Percentiles rank a stretch among this genome's conserved stretches.
phyloP scores from a whole-genome alignment of 2,113 vertebrate genomes.

The Lagopus leucura region DNA sequence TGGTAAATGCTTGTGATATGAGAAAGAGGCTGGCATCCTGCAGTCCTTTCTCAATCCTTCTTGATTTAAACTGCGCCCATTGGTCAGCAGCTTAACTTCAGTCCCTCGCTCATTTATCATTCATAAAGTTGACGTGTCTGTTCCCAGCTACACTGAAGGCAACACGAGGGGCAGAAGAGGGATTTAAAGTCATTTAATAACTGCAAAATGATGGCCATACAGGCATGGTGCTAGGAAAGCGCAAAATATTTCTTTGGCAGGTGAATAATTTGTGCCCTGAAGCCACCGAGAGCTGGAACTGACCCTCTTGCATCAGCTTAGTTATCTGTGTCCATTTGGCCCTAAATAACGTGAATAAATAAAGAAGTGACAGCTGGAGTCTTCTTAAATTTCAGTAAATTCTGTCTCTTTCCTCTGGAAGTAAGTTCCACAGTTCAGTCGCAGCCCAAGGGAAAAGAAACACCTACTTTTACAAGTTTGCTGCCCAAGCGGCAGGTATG shows the following conservation, averaged over 20 bases:
- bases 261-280: conserved; percentile 29
- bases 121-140: conserved; percentile 6
- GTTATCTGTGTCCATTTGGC: neutral
- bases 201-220: conserved; percentile 1
- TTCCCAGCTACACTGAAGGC: neutral
- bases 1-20: neutral
- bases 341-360: neutral
- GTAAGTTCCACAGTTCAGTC: neutral
- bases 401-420: neutral
- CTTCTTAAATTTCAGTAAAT: neutral
- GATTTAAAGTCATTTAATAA: conserved; percentile 27
- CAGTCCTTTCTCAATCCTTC: neutral
- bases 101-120: neutral
- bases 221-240: neutral
- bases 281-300: neutral
- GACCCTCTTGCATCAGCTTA: conserved; percentile 16
- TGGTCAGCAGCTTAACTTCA: neutral
- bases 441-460: neutral
- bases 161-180: neutral
- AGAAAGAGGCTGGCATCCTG: neutral
- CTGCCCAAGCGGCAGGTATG: neutral
- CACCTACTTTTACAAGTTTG: neutral
- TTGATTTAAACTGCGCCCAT: neutral
- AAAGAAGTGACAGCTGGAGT: neutral
- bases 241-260: neutral